A percentile compares a stretch with the other conserved stretches of the same genome.
Evolutionary conservation across 2,888 invertebrate species (phyloP).

Genomic region (Rhagonycha fulva): DNA sequence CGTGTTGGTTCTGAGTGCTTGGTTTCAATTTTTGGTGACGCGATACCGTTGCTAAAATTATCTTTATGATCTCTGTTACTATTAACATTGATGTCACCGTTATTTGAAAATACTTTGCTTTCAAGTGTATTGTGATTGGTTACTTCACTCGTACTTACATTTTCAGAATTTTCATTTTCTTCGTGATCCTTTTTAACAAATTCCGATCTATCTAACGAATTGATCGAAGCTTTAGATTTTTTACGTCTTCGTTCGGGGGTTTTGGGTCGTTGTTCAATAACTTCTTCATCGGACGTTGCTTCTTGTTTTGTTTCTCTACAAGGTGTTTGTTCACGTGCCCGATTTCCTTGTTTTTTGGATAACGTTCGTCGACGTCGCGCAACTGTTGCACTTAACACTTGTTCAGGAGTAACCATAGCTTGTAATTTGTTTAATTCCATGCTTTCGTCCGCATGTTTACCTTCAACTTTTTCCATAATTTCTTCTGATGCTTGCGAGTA

Average conservation of each 20-base stretch:
- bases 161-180: background rate
- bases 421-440: conserved; percentile 42
- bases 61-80: background rate
- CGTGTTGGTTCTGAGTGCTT: conserved; percentile 1
- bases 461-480: conserved; percentile 45
- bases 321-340: conserved; percentile 67
- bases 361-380: conserved; percentile 65
- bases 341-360: conserved; percentile 61
- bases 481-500: conserved; percentile 43
- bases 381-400: conserved; percentile 60
- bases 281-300: conserved; percentile 52
- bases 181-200: background rate
- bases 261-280: conserved; percentile 38
- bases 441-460: conserved; percentile 32
- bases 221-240: conserved; percentile 11
- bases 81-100: background rate
- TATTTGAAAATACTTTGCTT: background rate
- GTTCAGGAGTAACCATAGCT: conserved; percentile 53
- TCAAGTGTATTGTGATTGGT: background rate
- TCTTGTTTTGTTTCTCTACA: conserved; percentile 53
- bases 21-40: conserved; percentile 13
- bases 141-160: background rate
- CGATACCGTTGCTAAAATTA: background rate
- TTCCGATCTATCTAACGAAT: background rate
- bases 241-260: conserved; percentile 47